phyloP scores from a whole-genome alignment of 2,888 invertebrate genomes.

The Trichopoda pennipes region DNA sequence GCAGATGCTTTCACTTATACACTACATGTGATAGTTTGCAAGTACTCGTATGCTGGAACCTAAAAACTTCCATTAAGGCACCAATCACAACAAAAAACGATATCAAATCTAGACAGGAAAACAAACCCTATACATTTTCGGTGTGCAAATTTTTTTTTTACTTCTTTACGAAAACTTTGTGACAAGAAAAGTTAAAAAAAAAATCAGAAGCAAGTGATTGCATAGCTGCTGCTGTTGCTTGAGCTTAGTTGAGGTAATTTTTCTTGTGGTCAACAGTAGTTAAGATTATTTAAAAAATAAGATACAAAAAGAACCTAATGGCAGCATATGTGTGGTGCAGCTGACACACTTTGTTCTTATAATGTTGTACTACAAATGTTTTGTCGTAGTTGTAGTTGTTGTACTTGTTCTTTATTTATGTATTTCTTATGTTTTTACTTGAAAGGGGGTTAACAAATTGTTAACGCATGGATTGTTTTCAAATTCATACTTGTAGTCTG shows the following conservation, averaged over 20 bases:
- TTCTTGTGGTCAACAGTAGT: conserved; percentile 54
- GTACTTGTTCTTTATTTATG: conserved; percentile 14
- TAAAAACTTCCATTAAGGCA: too few species aligned
- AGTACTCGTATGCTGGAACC: too few species aligned
- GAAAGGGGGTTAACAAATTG: conserved; percentile 53
- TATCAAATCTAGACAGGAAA: background rate
- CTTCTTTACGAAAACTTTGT: conserved; percentile 15
- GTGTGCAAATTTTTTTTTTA: conserved; percentile 17
- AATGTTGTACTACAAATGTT: background rate
- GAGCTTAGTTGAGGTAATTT: conserved; percentile 14
- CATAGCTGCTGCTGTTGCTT: conserved; percentile 21
- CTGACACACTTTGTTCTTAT: conserved; percentile 61
- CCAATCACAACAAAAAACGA: too few species aligned
- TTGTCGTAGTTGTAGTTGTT: conserved; percentile 16
- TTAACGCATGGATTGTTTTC: conserved; percentile 58
- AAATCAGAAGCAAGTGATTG: conserved; percentile 20
- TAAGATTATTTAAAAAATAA: background rate
- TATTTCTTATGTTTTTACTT: conserved; percentile 33
- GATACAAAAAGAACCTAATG: conserved; percentile 23
- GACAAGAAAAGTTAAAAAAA: conserved; percentile 3
- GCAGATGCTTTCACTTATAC: too few species aligned
- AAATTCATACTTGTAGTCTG: conserved; percentile 39
- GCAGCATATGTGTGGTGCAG: conserved; percentile 58
- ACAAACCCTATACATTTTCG: background rate
- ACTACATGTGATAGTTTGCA: too few species aligned